These are phyloP conservation scores for Magallana ariakensis DNA, from an alignment of 1,140 invertebrate species.

Conservation along the genomic window DNA sequence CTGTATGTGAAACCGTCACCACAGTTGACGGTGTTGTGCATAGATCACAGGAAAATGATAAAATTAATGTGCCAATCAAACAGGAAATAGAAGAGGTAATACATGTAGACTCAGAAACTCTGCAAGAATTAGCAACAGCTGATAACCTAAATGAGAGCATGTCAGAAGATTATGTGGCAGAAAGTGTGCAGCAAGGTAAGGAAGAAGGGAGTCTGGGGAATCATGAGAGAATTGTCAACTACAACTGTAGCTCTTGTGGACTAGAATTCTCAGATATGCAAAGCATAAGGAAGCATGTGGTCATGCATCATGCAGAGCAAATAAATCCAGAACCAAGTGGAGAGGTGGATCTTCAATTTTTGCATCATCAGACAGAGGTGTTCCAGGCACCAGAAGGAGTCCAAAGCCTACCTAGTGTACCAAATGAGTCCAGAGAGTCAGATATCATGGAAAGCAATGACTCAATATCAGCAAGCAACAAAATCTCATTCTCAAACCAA, in stretches of 20 bases:
- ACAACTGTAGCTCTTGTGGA: constrained; percentile 30
- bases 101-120: background rate
- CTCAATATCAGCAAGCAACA: background rate
- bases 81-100: background rate
- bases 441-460: background rate
- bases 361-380: background rate
- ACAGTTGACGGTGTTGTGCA: background rate
- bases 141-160: background rate
- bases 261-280: constrained; percentile 1
- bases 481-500: constrained; percentile 24
- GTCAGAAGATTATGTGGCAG: background rate
- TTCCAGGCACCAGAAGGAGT: constrained; percentile 6
- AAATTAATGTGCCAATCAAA: background rate
- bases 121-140: background rate
- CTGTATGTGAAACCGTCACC: background rate
- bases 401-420: background rate
- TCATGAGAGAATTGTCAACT: constrained; percentile 20
- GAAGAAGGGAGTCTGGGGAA: background rate
- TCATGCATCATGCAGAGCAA: constrained; percentile 23
- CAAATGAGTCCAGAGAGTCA: background rate
- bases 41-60: background rate
- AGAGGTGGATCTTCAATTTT: background rate
- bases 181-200: background rate
- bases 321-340: background rate
- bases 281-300: constrained; percentile 24